Percentiles rank a stretch among this genome's conserved stretches.
These are phyloP conservation scores for Schizopygopsis malacanthus DNA, from an alignment of 2,797 vertebrate genomes.

Conservation along the genomic window DNA sequence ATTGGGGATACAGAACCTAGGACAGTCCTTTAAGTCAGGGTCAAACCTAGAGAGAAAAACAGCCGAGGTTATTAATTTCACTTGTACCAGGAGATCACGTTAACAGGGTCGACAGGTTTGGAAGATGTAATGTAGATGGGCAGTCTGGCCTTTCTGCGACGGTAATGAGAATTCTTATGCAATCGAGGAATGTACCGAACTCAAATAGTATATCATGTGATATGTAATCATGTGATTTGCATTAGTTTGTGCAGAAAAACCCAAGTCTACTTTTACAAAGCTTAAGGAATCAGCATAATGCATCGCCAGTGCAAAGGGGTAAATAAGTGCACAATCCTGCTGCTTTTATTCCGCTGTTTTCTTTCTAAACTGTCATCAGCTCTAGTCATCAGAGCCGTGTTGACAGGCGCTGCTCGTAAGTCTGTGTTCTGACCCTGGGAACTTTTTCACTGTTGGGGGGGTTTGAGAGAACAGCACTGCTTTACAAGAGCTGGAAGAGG, in stretches of 20 bases:
- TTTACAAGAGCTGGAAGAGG: slow-evolving; percentile 29
- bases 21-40: background rate
- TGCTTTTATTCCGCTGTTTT: slow-evolving; percentile 18
- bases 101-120: slow-evolving; percentile 28
- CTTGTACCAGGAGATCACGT: slow-evolving; percentile 27
- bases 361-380: slow-evolving; percentile 34
- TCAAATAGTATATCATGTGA: slow-evolving; percentile 25
- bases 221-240: slow-evolving; percentile 29
- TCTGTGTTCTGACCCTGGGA: slow-evolving; percentile 28
- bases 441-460: slow-evolving; percentile 32
- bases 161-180: slow-evolving; percentile 31
- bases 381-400: slow-evolving; percentile 32
- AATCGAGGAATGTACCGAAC: slow-evolving; percentile 39
- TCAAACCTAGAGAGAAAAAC: slow-evolving; percentile 22
- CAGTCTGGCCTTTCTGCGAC: slow-evolving; percentile 25
- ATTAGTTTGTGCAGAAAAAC: background rate
- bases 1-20: background rate
- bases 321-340: slow-evolving; percentile 11
- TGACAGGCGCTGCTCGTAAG: slow-evolving; percentile 21
- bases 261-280: background rate
- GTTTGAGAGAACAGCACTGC: background rate
- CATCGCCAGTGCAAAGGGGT: background rate
- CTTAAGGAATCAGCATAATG: background rate
- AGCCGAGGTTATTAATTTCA: slow-evolving; percentile 34
- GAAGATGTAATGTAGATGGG: slow-evolving; percentile 20